Evolutionary conservation across 2,797 vertebrate species (phyloP).

Genomic region (Hephaestus fuliginosus): DNA sequence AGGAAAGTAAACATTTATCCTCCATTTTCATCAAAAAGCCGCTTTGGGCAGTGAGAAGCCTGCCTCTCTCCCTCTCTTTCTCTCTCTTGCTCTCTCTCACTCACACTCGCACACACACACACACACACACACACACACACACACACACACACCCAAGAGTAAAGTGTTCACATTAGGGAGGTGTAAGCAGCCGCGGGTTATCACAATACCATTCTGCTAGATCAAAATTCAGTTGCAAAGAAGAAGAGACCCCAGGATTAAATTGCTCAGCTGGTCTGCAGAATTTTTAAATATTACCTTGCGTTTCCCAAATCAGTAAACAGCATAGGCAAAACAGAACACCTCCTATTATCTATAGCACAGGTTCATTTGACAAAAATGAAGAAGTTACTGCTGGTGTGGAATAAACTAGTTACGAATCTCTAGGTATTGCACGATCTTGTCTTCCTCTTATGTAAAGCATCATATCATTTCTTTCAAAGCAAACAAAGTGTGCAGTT

Average conservation of each 20-base stretch:
- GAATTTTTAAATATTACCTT: background rate
- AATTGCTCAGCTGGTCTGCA: conserved; percentile 11
- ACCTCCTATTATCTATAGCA: background rate
- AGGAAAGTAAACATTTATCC: conserved; percentile 66
- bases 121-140: too few species aligned
- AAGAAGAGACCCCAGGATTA: conserved; percentile 15
- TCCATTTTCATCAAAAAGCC: conserved; percentile 57
- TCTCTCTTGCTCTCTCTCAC: background rate
- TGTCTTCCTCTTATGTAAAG: background rate
- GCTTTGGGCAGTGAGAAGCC: conserved; percentile 46
- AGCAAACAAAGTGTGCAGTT: background rate
- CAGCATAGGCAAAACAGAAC: background rate
- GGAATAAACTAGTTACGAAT: conserved; percentile 1
- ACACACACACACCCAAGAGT: background rate
- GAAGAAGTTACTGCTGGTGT: background rate
- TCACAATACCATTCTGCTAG: conserved; percentile 15
- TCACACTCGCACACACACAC: background rate
- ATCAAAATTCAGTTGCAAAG: conserved; percentile 31
- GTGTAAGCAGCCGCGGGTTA: conserved; percentile 36
- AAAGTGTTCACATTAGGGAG: conserved; percentile 38
- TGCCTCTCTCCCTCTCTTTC: background rate
- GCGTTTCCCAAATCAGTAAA: conserved; percentile 20
- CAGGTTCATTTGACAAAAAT: conserved; percentile 7
- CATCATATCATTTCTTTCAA: background rate
- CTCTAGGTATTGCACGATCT: background rate